A percentile compares a stretch with the other conserved stretches of the same genome.
Evolutionary conservation across 1,140 invertebrate genomes (phyloP).

Genomic region (Lepidostoma basale): DNA sequence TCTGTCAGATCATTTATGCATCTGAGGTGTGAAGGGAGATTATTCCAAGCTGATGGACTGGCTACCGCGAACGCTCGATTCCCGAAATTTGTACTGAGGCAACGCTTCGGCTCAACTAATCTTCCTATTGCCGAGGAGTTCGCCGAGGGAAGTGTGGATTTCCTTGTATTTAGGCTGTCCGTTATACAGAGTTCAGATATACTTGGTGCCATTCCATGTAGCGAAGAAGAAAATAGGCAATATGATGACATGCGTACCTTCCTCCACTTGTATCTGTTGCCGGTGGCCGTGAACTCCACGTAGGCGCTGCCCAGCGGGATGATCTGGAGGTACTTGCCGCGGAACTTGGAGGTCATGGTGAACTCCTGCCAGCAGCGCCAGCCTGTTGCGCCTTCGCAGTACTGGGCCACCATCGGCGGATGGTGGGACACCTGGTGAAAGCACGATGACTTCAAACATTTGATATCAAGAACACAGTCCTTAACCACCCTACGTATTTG

Average conservation of each 20-base stretch:
- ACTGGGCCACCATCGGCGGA: constrained; percentile 94
- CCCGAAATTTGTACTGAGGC: too few relatives aligned
- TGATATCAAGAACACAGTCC: too few relatives aligned
- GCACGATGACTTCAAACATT: not conserved
- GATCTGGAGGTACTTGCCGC: constrained; percentile 94
- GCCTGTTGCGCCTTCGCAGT: constrained; percentile 83
- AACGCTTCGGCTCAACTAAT: too few relatives aligned
- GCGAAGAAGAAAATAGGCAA: not conserved
- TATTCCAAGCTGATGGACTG: too few relatives aligned
- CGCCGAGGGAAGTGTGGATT: too few relatives aligned
- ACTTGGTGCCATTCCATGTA: not conserved
- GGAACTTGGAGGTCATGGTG: constrained; percentile 97
- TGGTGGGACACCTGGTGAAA: constrained; percentile 85
- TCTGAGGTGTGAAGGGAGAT: too few relatives aligned
- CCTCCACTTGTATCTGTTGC: constrained; percentile 95
- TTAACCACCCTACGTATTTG: too few relatives aligned
- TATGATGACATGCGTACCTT: constrained; percentile 63
- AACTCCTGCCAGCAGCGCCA: constrained; percentile 99
- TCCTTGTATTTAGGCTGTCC: too few relatives aligned
- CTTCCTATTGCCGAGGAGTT: too few relatives aligned
- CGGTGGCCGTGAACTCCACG: constrained; percentile 80
- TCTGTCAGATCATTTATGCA: too few relatives aligned
- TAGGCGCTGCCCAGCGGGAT: constrained; percentile 90
- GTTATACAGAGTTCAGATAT: too few relatives aligned
- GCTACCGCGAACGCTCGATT: too few relatives aligned